These are phyloP conservation scores for Spisula subtruncata DNA, from an alignment of 2,888 invertebrate genomes.

Conservation along the genomic window DNA sequence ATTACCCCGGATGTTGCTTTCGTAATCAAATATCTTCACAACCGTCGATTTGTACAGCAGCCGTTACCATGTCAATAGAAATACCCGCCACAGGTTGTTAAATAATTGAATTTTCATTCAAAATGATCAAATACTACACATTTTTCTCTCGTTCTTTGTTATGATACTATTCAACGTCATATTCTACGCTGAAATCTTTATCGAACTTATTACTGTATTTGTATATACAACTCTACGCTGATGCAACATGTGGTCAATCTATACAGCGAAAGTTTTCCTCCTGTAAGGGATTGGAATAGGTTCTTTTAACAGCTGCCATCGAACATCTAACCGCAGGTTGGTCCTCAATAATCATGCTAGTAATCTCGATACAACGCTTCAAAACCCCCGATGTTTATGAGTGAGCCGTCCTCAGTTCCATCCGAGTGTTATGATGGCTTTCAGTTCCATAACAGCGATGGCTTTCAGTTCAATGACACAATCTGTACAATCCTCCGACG, in stretches of 20 bases:
- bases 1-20: not conserved
- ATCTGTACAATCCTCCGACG: too few relatives aligned
- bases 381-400: too few relatives aligned
- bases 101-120: not conserved
- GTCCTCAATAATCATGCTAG: not conserved
- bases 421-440: too few relatives aligned
- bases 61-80: not conserved
- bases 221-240: not conserved
- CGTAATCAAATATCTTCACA: not conserved
- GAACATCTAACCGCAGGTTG: not conserved
- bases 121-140: not conserved
- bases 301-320: not conserved
- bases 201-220: not conserved
- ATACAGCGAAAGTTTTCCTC: not conserved
- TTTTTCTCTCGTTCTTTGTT: not conserved
- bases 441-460: too few relatives aligned
- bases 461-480: too few relatives aligned
- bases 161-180: conserved; percentile 9
- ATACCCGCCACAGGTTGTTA: not conserved
- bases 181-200: not conserved
- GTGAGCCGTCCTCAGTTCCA: too few relatives aligned
- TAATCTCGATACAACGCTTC: too few relatives aligned
- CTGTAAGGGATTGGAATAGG: not conserved
- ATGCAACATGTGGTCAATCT: conserved; percentile 1
- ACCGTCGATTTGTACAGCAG: not conserved